Percentiles rank a stretch among this genome's conserved stretches.
Conservation (phyloP, 2,888 invertebrate genomes). For the Dicyrtoma fusca region DNA sequence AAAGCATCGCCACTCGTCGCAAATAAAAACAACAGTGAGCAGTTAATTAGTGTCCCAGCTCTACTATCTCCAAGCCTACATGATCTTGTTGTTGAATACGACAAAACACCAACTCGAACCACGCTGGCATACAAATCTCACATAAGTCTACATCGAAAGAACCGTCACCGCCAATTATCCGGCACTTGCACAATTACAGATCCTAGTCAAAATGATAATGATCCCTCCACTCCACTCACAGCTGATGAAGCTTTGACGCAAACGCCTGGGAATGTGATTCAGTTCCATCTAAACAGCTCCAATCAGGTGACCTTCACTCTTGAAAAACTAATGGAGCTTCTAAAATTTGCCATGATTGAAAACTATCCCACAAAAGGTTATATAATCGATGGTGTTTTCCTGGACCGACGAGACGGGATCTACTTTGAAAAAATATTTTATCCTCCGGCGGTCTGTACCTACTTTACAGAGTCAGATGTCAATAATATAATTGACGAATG, state of each 20-base stretch:
- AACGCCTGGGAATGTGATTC: conserved; percentile 9
- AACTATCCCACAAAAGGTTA: conserved; percentile 46
- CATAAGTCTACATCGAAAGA: background rate
- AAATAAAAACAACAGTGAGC: background rate
- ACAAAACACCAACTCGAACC: conserved; percentile 3
- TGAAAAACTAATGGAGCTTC: conserved; percentile 45
- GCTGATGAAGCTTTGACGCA: background rate
- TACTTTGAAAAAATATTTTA: conserved; percentile 46
- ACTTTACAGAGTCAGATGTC: conserved; percentile 40
- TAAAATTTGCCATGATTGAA: conserved; percentile 50
- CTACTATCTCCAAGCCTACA: conserved; percentile 12
- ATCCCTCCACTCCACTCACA: background rate
- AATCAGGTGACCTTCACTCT: conserved; percentile 3
- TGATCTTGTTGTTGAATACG: conserved; percentile 2
- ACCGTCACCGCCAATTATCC: background rate
- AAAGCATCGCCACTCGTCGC: too few relatives aligned
- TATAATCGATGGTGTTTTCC: conserved; percentile 44
- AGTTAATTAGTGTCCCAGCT: conserved; percentile 10
- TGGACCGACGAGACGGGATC: conserved; percentile 42
- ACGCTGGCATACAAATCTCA: conserved; percentile 5
- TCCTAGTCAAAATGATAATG: too few relatives aligned
- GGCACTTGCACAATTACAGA: too few relatives aligned
- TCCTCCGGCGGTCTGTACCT: conserved; percentile 43
- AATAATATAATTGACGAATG: conserved; percentile 17
- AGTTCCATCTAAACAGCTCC: background rate